phyloP scores from a whole-genome alignment of 2,888 invertebrate genomes.

The Gerris lacustris region DNA sequence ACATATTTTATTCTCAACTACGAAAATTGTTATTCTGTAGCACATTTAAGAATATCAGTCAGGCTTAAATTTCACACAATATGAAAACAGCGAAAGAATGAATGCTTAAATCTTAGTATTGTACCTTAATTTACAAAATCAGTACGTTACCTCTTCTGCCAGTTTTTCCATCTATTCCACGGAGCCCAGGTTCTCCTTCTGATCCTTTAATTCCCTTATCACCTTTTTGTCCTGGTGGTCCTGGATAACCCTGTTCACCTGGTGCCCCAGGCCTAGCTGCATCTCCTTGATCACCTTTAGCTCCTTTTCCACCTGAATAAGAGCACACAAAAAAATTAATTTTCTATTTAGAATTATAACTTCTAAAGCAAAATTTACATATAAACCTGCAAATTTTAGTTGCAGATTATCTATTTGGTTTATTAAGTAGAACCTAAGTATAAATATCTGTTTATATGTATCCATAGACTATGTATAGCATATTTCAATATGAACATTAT shows the following conservation, averaged over 20 bases:
- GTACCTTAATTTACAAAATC: no score
- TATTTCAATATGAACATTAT: no score
- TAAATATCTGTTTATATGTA: no score
- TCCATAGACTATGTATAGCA: no score
- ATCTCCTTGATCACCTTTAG: conserved; percentile 16
- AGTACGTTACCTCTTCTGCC: conserved; percentile 2
- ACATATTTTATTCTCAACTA: no score
- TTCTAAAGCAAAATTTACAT: neutral
- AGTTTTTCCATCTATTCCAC: conserved; percentile 10
- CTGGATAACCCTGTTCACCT: conserved; percentile 14
- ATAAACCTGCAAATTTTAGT: conserved; percentile 10
- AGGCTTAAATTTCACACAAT: no score
- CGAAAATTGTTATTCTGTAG: no score
- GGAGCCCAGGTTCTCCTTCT: conserved; percentile 12
- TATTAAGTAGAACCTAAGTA: no score
- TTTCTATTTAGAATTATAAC: neutral
- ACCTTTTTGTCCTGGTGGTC: conserved; percentile 8
- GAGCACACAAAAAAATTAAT: neutral
- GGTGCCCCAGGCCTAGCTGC: neutral
- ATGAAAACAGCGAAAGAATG: no score
- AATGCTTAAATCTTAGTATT: no score
- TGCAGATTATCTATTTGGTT: no score
- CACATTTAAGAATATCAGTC: no score
- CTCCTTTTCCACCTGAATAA: conserved; percentile 13
- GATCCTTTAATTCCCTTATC: conserved; percentile 11